Evolutionary conservation across 1,140 invertebrate genomes (phyloP).

Genomic region (Drosophila truncata): DNA sequence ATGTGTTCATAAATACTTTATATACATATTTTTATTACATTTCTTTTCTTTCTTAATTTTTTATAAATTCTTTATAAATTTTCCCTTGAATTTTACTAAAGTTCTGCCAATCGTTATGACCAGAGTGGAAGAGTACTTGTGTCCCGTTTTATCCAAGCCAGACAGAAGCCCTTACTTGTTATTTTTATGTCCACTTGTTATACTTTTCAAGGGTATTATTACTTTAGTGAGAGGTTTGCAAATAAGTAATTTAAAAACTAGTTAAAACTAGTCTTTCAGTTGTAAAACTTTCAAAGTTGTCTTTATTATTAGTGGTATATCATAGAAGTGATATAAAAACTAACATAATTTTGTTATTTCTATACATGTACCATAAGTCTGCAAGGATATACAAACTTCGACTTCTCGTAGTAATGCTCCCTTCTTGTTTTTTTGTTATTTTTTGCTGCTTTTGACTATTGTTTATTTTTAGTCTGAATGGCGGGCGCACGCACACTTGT

Average conservation of each 20-base stretch:
- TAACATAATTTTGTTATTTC: neutral
- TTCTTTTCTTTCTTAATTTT: neutral
- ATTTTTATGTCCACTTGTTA: conserved; percentile 5
- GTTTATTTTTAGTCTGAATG: conserved; percentile 74
- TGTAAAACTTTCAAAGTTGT: neutral
- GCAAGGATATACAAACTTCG: neutral
- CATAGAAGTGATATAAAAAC: neutral
- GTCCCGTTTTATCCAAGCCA: neutral
- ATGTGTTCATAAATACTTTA: neutral
- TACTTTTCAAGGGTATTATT: neutral
- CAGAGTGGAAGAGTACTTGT: neutral
- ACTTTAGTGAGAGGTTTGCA: neutral
- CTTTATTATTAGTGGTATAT: neutral
- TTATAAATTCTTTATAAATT: neutral
- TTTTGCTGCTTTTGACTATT: conserved; percentile 45
- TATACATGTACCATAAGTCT: neutral
- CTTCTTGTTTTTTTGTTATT: conserved; percentile 23
- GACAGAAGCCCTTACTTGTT: conserved; percentile 3
- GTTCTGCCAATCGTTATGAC: neutral
- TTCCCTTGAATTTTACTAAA: neutral
- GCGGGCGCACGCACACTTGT: conserved; percentile 36
- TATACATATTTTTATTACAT: neutral
- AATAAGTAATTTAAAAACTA: too few species aligned
- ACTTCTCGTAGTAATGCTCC: neutral
- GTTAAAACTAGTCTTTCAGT: neutral